A percentile compares a stretch with the other conserved stretches of the same genome.
These are phyloP conservation scores for Bilobella aurantiaca DNA, from an alignment of 1,140 invertebrate genomes.

Conservation along the genomic window DNA sequence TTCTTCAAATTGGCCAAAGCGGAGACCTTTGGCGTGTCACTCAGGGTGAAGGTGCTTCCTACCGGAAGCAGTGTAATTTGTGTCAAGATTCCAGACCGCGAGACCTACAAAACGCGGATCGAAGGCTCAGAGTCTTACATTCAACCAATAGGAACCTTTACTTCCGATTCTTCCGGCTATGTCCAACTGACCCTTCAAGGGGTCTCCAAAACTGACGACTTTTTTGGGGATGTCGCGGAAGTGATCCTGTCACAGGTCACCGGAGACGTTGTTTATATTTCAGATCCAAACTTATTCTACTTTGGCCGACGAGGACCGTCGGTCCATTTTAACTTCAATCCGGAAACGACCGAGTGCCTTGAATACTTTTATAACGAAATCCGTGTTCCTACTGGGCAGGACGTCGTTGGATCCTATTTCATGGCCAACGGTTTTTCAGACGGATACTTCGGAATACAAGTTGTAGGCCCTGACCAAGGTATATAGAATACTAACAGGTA, in stretches of 20 bases:
- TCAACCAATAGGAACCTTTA: conserved; percentile 9
- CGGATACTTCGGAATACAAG: conserved; percentile 28
- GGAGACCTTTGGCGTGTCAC: background rate
- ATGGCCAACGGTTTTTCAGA: conserved; percentile 16
- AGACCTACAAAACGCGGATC: background rate
- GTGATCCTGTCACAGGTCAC: background rate
- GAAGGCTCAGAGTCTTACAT: conserved; percentile 5
- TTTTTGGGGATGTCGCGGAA: conserved; percentile 10
- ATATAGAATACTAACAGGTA: too few species aligned
- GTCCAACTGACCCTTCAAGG: conserved; percentile 10
- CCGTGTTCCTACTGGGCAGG: conserved; percentile 10
- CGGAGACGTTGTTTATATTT: background rate
- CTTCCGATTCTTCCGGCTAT: background rate
- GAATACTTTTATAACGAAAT: conserved; percentile 29
- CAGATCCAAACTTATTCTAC: conserved; percentile 2
- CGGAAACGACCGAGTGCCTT: background rate
- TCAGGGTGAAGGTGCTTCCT: conserved; percentile 7
- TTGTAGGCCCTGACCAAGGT: too few species aligned
- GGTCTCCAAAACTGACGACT: conserved; percentile 4
- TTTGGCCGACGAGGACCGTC: conserved; percentile 26
- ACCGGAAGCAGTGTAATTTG: background rate
- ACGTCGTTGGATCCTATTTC: conserved; percentile 23
- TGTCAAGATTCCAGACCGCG: background rate
- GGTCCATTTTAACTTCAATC: conserved; percentile 10
- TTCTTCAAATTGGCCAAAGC: conserved; percentile 10